Percentiles rank a stretch among this genome's conserved stretches.
Conservation (phyloP, 2,888 invertebrate genomes). For the Macaria liturata region DNA sequence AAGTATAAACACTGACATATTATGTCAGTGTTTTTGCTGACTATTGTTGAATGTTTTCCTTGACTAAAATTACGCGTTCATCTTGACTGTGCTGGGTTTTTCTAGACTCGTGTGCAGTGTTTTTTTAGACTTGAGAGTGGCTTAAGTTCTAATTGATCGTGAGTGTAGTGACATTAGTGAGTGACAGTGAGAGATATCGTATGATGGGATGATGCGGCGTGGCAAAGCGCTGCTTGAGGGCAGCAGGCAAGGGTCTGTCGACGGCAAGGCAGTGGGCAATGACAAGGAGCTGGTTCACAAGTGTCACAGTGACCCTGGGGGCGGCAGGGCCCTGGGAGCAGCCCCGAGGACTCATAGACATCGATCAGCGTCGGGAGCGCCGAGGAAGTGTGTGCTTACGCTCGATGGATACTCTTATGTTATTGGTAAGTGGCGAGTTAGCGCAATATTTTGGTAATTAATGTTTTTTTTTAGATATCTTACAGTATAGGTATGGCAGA, state of each 20-base stretch:
- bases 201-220: slow-evolving; percentile 77
- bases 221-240: slow-evolving; percentile 75
- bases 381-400: slow-evolving; percentile 91
- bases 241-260: slow-evolving; percentile 77
- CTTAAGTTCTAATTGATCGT: not conserved
- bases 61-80: too few relatives aligned
- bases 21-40: too few relatives aligned
- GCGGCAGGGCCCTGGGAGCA: slow-evolving; percentile 71
- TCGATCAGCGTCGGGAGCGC: slow-evolving; percentile 80
- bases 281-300: slow-evolving; percentile 87
- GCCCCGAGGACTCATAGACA: slow-evolving; percentile 67
- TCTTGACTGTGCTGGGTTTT: too few relatives aligned
- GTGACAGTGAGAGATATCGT: slow-evolving; percentile 61
- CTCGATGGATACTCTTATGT: slow-evolving; percentile 94
- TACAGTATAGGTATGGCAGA: too few relatives aligned
- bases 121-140: slow-evolving; percentile 7
- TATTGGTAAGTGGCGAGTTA: slow-evolving; percentile 86
- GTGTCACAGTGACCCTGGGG: slow-evolving; percentile 86
- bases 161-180: slow-evolving; percentile 26
- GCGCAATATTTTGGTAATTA: too few relatives aligned
- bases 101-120: too few relatives aligned
- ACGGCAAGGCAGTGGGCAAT: slow-evolving; percentile 64
- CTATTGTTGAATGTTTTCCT: too few relatives aligned
- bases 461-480: too few relatives aligned
- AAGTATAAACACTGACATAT: too few relatives aligned